These are phyloP conservation scores for Drosophila neocordata DNA, from an alignment of 1,140 invertebrate genomes.

Conservation along the genomic window DNA sequence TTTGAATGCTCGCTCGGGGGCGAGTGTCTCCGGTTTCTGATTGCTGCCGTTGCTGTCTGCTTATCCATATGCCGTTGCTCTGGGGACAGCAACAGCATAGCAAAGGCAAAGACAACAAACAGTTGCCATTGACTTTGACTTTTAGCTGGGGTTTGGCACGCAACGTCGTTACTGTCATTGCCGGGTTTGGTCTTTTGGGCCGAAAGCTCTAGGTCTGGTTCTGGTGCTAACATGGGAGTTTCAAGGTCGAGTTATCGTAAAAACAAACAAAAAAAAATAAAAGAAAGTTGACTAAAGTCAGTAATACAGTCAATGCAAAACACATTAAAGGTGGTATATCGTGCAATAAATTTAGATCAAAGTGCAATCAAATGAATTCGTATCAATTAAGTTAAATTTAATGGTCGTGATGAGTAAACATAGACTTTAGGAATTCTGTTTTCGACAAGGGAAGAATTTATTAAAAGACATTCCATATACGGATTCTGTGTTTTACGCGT, in stretches of 20 bases:
- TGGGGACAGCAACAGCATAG: constrained; percentile 25
- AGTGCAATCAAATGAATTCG: background rate
- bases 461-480: too few species aligned
- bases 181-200: background rate
- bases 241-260: constrained; percentile 65
- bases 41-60: constrained; percentile 1
- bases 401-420: too few species aligned
- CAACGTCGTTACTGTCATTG: constrained; percentile 41
- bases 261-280: constrained; percentile 16
- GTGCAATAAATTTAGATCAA: background rate
- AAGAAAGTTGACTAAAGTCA: constrained; percentile 44
- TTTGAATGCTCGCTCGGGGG: constrained; percentile 10
- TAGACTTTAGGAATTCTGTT: too few species aligned
- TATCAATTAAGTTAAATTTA: too few species aligned
- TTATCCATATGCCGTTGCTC: constrained; percentile 18
- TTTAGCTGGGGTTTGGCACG: constrained; percentile 56
- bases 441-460: too few species aligned
- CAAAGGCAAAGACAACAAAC: constrained; percentile 29
- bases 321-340: background rate
- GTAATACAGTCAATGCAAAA: constrained; percentile 34
- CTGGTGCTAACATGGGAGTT: constrained; percentile 27
- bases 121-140: constrained; percentile 57
- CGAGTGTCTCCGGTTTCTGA: constrained; percentile 30
- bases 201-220: background rate
- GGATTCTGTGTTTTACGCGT: too few species aligned